These are phyloP conservation scores for Diplodus sargus DNA, from an alignment of 2,797 vertebrate genomes.

Conservation along the genomic window DNA sequence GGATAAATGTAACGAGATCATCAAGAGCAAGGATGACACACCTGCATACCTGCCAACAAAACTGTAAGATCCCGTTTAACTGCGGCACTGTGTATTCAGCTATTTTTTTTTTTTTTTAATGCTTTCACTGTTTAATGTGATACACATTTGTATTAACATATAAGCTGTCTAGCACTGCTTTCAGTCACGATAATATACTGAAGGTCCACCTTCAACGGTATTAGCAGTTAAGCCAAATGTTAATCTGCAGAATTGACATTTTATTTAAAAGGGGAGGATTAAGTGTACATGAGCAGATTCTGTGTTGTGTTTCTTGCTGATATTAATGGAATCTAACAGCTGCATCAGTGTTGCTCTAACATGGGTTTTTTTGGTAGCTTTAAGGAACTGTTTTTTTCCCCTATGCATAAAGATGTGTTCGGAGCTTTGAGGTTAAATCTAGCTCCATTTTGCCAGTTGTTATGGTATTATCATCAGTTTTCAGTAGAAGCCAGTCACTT, in stretches of 20 bases:
- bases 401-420: not conserved
- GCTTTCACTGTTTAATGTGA: too few relatives aligned
- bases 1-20: conserved; percentile 99
- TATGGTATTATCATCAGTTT: not conserved
- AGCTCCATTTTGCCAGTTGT: not conserved
- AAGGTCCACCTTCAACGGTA: conserved; percentile 25
- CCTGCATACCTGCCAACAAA: conserved; percentile 95
- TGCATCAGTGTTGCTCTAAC: not conserved
- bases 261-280: conserved; percentile 68
- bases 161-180: conserved; percentile 18
- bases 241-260: conserved; percentile 64
- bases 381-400: too few relatives aligned
- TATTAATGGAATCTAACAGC: conserved; percentile 39
- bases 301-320: conserved; percentile 35
- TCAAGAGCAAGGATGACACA: conserved; percentile 98
- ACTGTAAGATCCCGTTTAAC: conserved; percentile 87
- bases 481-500: not conserved
- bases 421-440: not conserved
- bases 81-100: not conserved
- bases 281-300: conserved; percentile 49
- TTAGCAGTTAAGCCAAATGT: conserved; percentile 63
- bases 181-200: not conserved
- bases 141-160: conserved; percentile 25
- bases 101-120: not conserved
- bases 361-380: not conserved